Conservation (phyloP, 2,888 invertebrate species). For the Drosophila incognita region DNA sequence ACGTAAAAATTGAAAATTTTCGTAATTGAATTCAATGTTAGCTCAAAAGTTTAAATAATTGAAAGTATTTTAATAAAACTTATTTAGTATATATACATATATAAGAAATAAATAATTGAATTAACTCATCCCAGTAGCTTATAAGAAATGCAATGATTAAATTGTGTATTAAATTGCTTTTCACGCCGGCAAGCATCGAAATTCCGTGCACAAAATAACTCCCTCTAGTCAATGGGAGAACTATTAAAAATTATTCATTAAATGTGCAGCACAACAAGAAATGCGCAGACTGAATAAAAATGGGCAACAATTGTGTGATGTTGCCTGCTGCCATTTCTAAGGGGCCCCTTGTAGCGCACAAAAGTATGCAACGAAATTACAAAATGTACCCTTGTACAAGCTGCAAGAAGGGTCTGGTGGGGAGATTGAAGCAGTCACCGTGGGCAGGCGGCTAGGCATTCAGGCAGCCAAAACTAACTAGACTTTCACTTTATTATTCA, state of each 20-base stretch:
- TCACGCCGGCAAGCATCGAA: background rate
- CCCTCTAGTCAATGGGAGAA: constrained; percentile 44
- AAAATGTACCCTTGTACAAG: constrained; percentile 60
- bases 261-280: constrained; percentile 68
- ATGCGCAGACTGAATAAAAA: constrained; percentile 65
- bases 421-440: constrained; percentile 34
- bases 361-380: constrained; percentile 77
- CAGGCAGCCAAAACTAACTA: constrained; percentile 69
- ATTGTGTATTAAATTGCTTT: constrained; percentile 40
- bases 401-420: constrained; percentile 7
- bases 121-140: too few species aligned
- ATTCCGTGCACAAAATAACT: constrained; percentile 18
- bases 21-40: background rate
- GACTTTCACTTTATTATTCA: constrained; percentile 79
- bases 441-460: constrained; percentile 42
- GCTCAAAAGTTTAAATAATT: background rate
- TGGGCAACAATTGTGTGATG: constrained; percentile 52
- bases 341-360: constrained; percentile 41
- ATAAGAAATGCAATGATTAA: constrained; percentile 25
- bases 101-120: background rate
- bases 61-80: background rate
- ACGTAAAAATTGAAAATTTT: background rate
- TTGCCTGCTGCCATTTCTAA: constrained; percentile 45
- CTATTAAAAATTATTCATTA: constrained; percentile 78
- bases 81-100: background rate